Percentiles rank a stretch among this genome's conserved stretches.
These are phyloP conservation scores for Cichladusa arquata DNA, from an alignment of 2,113 vertebrate species.

Conservation along the genomic window DNA sequence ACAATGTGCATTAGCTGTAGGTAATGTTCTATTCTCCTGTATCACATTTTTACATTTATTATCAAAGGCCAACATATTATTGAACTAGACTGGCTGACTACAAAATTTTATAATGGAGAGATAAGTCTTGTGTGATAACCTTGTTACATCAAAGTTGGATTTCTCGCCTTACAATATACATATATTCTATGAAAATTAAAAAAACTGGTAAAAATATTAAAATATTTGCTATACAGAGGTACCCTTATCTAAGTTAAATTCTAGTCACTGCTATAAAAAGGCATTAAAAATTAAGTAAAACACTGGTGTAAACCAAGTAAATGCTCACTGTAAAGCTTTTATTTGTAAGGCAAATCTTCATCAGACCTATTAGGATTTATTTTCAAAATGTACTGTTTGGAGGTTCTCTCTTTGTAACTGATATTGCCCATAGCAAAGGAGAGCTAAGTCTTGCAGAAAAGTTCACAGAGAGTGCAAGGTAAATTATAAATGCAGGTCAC, in stretches of 20 bases:
- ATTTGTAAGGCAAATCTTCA: constrained; percentile 46
- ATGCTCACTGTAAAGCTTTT: neutral
- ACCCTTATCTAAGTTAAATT: constrained; percentile 28
- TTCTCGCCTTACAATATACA: constrained; percentile 28
- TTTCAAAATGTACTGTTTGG: neutral
- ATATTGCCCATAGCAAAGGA: neutral
- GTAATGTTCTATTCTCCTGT: constrained; percentile 4
- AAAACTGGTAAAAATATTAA: constrained; percentile 59
- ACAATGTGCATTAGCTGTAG: constrained; percentile 27
- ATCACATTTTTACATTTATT: neutral
- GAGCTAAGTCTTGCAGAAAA: neutral
- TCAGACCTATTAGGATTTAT: constrained; percentile 3
- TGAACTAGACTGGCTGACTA: constrained; percentile 12
- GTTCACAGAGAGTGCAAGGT: neutral
- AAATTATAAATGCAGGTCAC: neutral
- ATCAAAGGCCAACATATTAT: constrained; percentile 22
- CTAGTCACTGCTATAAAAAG: constrained; percentile 56
- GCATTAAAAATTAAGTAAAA: constrained; percentile 61
- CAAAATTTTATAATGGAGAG: constrained; percentile 6
- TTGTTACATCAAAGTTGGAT: neutral
- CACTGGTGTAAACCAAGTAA: constrained; percentile 28
- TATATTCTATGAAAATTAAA: constrained; percentile 53
- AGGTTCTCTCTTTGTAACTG: neutral
- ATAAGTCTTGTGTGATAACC: neutral
- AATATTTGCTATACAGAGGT: constrained; percentile 61